Percentiles rank a stretch among this genome's conserved stretches.
These are phyloP conservation scores for Beris chalybata DNA, from an alignment of 2,888 invertebrate species.

Conservation along the genomic window DNA sequence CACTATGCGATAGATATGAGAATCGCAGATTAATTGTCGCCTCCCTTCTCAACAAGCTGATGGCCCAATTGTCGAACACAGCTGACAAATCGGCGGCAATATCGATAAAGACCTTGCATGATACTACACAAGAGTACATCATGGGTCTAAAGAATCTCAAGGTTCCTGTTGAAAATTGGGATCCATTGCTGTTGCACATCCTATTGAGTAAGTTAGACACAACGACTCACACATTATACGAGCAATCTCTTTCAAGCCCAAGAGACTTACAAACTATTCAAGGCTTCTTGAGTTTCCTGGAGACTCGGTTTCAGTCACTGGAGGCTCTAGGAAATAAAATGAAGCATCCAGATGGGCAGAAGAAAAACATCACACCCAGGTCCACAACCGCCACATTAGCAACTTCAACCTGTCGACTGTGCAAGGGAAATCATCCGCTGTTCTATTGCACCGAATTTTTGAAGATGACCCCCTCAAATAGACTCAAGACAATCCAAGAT, in stretches of 20 bases:
- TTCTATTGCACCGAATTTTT: no score
- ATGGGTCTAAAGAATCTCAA: neutral
- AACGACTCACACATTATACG: neutral
- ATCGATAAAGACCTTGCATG: neutral
- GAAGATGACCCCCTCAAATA: neutral
- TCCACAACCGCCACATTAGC: neutral
- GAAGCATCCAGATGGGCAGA: neutral
- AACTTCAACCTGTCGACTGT: neutral
- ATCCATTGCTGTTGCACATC: no score
- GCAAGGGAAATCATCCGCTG: neutral
- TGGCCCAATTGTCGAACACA: no score
- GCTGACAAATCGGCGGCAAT: no score
- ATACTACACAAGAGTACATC: neutral
- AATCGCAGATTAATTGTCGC: no score
- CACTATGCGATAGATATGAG: no score
- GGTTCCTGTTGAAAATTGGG: neutral
- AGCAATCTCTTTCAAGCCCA: neutral
- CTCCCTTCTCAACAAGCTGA: no score
- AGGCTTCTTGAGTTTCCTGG: neutral
- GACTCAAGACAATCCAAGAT: neutral
- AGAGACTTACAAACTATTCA: neutral
- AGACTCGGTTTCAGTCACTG: neutral
- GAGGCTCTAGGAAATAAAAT: no score
- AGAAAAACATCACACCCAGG: neutral
- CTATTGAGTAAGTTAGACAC: neutral